Evolutionary conservation across 2,797 vertebrate genomes (phyloP), one percentile per base, ranked within the genome.

Genomic region (Brachyalestes nurse): DNA sequence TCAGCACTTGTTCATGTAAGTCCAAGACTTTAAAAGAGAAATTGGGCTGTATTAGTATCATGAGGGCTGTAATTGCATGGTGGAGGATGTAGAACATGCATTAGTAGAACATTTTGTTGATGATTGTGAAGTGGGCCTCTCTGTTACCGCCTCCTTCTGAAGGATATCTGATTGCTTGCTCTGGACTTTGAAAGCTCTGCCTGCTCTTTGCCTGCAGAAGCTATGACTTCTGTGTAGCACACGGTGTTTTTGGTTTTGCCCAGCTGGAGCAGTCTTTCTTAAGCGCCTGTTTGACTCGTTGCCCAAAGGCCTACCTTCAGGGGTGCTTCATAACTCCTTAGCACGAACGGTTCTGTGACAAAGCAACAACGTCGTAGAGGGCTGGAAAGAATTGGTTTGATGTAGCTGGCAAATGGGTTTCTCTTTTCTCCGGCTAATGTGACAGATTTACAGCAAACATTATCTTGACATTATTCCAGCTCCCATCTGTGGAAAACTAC

Each of bases 141-240:
- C 74, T 58, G 57, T 86, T 87, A 87, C 72, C 70, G 86, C 79
- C 83, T 83, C 80, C 89, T 84, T 86, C 85, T 78, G 76, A 80
- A 88, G 86, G 89, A 91, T 85, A 65, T 81, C 40, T 45, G 74
- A 84, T 88, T 90, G 85, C 89, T 87, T 85, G 85, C 84, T 88
- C 70, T 87, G 86, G 88, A 85, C 87, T 85, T 82, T 80, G 62
- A 82, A 73, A 82, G 85, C 42, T 61, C 58, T 80, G 86, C 76
- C 85, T 64, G 61, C 79, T 81, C 71, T 85, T 90, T 49, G 86
- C 84, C 60, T 90, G 87, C 84, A 83, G 87, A 83, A 72, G 28
- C 72, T 42, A 9, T 19, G 83, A 61, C 77, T 78, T 76, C 76
- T 2, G 82, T 42, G 81, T 7, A 80, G 78, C 70, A 55, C 81